Conservation (phyloP, 1,140 invertebrate genomes). For the Dendrolimus kikuchii region DNA sequence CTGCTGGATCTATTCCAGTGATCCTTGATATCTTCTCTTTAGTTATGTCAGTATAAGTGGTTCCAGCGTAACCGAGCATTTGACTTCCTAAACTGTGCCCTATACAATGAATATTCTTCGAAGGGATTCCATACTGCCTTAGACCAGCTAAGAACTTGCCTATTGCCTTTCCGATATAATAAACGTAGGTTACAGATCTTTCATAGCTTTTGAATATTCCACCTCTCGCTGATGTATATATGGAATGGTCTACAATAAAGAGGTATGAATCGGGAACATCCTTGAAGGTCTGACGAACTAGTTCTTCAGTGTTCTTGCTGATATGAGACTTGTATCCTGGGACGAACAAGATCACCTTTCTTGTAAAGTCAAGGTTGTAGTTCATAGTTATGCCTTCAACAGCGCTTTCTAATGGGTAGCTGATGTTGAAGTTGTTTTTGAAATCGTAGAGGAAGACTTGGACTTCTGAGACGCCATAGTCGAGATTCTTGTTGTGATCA, state of each 20-base stretch:
- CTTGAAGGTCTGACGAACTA: slow-evolving; percentile 45
- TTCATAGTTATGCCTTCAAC: slow-evolving; percentile 26
- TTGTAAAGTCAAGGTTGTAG: slow-evolving; percentile 44
- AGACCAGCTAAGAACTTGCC: slow-evolving; percentile 42
- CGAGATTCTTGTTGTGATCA: slow-evolving; percentile 41
- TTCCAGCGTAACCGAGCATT: slow-evolving; percentile 60
- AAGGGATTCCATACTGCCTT: slow-evolving; percentile 31
- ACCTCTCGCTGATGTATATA: slow-evolving; percentile 40
- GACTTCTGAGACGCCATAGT: slow-evolving; percentile 39
- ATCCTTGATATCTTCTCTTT: slow-evolving; percentile 57
- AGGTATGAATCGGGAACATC: slow-evolving; percentile 48
- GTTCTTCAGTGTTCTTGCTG: slow-evolving; percentile 38
- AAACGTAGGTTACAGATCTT: slow-evolving; percentile 38
- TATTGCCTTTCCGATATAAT: slow-evolving; percentile 40
- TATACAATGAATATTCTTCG: slow-evolving; percentile 60
- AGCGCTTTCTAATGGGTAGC: slow-evolving; percentile 40
- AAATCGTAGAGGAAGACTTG: slow-evolving; percentile 56
- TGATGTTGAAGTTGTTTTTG: slow-evolving; percentile 50
- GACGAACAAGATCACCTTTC: slow-evolving; percentile 48
- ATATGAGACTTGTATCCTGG: slow-evolving; percentile 59
- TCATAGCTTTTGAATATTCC: slow-evolving; percentile 48
- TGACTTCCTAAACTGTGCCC: slow-evolving; percentile 71
- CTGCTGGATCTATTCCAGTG: slow-evolving; percentile 76
- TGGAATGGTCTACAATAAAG: slow-evolving; percentile 54
- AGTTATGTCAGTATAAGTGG: slow-evolving; percentile 33